Evolutionary conservation across 2,113 vertebrate species (phyloP).

Genomic region (western clawed frog (Xenopus tropicalis)): UCB_Xtro_10.0 CM004450.2:53949501-53950000

Average conservation of each 20-base stretch:
- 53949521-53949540: too few relatives aligned
- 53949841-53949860: slow-evolving; percentile 33
- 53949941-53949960: background rate
- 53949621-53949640: too few relatives aligned
- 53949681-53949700: slow-evolving; percentile 2
- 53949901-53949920: slow-evolving; percentile 12
- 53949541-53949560: too few relatives aligned
- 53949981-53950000: too few relatives aligned
- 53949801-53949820: slow-evolving; percentile 23
- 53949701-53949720: background rate
- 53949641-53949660: too few relatives aligned
- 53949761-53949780: slow-evolving; percentile 2
- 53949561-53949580: too few relatives aligned
- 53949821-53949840: slow-evolving; percentile 35
- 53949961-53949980: too few relatives aligned
- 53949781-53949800: slow-evolving; percentile 15
- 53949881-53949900: slow-evolving; percentile 22
- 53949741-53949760: slow-evolving; percentile 33
- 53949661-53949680: background rate
- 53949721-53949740: slow-evolving; percentile 24
- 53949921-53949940: background rate
- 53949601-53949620: too few relatives aligned
- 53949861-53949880: slow-evolving; percentile 35
- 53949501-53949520: too few relatives aligned
- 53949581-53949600: too few relatives aligned